Evolutionary conservation across 1,140 invertebrate species (phyloP), one percentile per base, ranked within the genome.

Genomic region (Dysdera silvatica): DNA sequence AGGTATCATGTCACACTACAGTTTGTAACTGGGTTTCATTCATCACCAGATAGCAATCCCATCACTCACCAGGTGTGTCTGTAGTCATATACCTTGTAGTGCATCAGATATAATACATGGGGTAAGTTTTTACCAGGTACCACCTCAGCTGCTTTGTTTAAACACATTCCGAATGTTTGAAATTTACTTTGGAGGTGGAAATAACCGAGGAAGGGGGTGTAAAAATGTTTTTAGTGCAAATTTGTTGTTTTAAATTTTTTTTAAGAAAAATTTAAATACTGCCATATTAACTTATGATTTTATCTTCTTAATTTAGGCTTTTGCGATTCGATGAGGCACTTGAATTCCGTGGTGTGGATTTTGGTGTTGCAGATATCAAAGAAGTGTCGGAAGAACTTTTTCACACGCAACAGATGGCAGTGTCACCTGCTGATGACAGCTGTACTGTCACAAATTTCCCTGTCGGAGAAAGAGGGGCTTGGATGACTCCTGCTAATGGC

Each of bases 281-380:
- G 23, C 14, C 12, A 49, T 28, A n/a, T 7, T 8, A 4, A 28
- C 31, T 26, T 14, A 31, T 26, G 14, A 52, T 6, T 52, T 20
- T 0, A 33, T 48, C 23, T 24, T 7, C 33, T 35, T 20, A 3
- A 29, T 29, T 29, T 43, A 61, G 52, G 12, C 32, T 63, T 23
- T 32, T 63, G 12, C 35, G 61, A 28, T 63, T 63, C 31, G 53
- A 63, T 29, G 33, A 56, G 7, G 23, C 41, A 23, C 26, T 56
- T 18, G 51, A 23, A 32, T 37, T 55, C 18, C 55, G 49, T 29
- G 53, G 53, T 7, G 53, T 63, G 28, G 61, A 55, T 31, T 63
- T 63, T 49, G 61, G 61, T 4, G 32, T 29, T 20, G 41, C 61
- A 32, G 53, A 63, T 24, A 18, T 55, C 2, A 32, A 63, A 23